Base-by-base conservation (phyloP, 2,797 vertebrate species). In the Cossypha caffra region DNA sequence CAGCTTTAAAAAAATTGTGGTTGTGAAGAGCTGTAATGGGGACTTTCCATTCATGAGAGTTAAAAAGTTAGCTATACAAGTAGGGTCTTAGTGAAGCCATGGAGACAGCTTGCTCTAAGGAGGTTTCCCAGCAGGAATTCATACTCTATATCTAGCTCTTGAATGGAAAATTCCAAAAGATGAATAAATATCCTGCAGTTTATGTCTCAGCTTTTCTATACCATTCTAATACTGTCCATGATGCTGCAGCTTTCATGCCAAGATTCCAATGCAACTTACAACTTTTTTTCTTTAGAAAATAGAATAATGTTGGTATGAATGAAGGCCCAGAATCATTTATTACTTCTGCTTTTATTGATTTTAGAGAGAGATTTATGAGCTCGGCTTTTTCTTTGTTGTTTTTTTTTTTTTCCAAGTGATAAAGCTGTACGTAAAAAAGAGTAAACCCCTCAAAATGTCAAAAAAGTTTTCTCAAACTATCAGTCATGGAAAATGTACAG, bases 261-360 rank as follows among this genome's bases (percentile, higher is more conserved):
- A 58, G 24, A 50, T 67, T 75, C 37, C 83, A 63, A 63, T 11
- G 42, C 54, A 82, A 87, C 8, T 40, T 88, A 55, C 79, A 93
- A 48, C 11, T 16, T 78, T 57, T 62, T 81, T 84, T 63, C 31
- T 72, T 75, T 47, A n/a, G 38, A 88, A 72, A 81, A 76, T 5
- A 43, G 29, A 72, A 74, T 58, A 28, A 37, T 74, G 28, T 88
- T 87, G 64, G 33, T 24, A 88, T 69, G 78, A 91, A 77, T 82
- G 51, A 77, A 61, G 18, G 47, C 51, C 35, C 50, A 77, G 58
- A 94, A 79, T 74, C 3, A 57, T 94, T 93, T 50, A 81, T 72
- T 97, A 24, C 2, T 88, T 94, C 77, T 92, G 16, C 10, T 94
- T 86, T 95, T 69, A 93, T 89, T 95, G 88, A 92, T 95, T 93